These are phyloP conservation scores for Halichoerus grypus DNA, from an alignment of 2,113 vertebrate genomes.

Conservation along the genomic window DNA sequence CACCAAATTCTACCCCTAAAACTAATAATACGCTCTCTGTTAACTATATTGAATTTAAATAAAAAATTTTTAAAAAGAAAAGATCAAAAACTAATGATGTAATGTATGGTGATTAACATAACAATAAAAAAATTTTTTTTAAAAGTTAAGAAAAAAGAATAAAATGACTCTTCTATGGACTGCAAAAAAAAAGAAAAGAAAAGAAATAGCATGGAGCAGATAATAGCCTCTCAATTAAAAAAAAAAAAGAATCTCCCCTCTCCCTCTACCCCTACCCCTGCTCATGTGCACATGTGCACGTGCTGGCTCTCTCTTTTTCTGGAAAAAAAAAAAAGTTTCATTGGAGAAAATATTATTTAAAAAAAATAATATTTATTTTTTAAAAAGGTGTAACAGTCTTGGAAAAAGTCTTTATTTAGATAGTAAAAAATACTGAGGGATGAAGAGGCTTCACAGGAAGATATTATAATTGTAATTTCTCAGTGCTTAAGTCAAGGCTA, in stretches of 20 bases:
- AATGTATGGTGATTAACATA: too few species aligned
- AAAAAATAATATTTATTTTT: background rate
- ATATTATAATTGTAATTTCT: background rate
- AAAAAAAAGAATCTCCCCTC: background rate
- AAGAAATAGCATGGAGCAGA: background rate
- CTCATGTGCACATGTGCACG: background rate
- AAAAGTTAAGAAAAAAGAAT: too few species aligned
- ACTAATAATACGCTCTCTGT: background rate
- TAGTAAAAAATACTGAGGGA: background rate
- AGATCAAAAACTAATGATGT: background rate
- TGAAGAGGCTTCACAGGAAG: background rate
- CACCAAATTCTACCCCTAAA: background rate
- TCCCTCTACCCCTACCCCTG: background rate
- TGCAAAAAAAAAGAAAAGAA: too few species aligned
- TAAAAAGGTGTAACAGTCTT: background rate
- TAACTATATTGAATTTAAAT: background rate
- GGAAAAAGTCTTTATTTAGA: background rate
- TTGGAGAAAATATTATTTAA: too few species aligned
- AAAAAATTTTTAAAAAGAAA: background rate
- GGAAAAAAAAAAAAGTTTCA: background rate
- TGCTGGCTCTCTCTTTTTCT: background rate
- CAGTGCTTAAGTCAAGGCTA: background rate
- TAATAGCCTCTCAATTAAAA: background rate
- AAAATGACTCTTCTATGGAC: too few species aligned
- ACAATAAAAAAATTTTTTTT: too few species aligned